These are phyloP conservation scores for Hermaeophaga mercurialis DNA, from an alignment of 2,888 invertebrate species.

Conservation along the genomic window DNA sequence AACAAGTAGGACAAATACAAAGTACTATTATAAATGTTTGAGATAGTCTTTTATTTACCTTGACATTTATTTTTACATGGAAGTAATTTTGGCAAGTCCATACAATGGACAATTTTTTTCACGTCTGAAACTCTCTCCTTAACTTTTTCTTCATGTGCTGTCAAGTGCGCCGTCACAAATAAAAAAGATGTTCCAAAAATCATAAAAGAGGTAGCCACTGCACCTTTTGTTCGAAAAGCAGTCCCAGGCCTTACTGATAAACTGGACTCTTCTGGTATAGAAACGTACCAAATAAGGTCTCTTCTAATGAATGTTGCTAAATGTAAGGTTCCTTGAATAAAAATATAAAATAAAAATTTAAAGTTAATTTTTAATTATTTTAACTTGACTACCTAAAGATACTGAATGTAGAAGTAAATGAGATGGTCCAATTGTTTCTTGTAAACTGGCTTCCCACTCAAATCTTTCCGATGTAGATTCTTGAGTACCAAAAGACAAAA, in stretches of 20 bases:
- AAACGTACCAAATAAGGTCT: slow-evolving; percentile 96
- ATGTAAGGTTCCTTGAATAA: slow-evolving; percentile 76
- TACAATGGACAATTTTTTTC: slow-evolving; percentile 77
- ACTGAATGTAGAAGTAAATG: slow-evolving; percentile 89
- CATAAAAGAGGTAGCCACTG: slow-evolving; percentile 89
- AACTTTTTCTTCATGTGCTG: slow-evolving; percentile 88
- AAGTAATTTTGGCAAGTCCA: slow-evolving; percentile 82
- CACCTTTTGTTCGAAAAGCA: slow-evolving; percentile 93
- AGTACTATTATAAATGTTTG: too few relatives aligned
- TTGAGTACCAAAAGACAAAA: slow-evolving; percentile 92
- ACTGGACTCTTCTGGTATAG: slow-evolving; percentile 86
- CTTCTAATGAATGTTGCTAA: slow-evolving; percentile 85
- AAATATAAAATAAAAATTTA: slow-evolving; percentile 23
- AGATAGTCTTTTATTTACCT: slow-evolving; percentile 65
- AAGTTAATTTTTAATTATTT: background rate
- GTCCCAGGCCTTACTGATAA: slow-evolving; percentile 89
- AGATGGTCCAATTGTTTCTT: slow-evolving; percentile 91
- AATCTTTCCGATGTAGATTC: slow-evolving; percentile 87
- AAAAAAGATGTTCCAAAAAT: slow-evolving; percentile 94
- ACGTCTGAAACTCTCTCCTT: slow-evolving; percentile 86
- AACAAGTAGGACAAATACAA: too few relatives aligned
- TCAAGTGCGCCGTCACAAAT: slow-evolving; percentile 94
- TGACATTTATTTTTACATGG: slow-evolving; percentile 77
- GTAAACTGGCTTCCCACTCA: slow-evolving; percentile 89
- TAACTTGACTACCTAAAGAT: slow-evolving; percentile 66